Evolutionary conservation across 2,113 vertebrate species (phyloP).

Genomic region (Ceyx cyanopectus): DNA sequence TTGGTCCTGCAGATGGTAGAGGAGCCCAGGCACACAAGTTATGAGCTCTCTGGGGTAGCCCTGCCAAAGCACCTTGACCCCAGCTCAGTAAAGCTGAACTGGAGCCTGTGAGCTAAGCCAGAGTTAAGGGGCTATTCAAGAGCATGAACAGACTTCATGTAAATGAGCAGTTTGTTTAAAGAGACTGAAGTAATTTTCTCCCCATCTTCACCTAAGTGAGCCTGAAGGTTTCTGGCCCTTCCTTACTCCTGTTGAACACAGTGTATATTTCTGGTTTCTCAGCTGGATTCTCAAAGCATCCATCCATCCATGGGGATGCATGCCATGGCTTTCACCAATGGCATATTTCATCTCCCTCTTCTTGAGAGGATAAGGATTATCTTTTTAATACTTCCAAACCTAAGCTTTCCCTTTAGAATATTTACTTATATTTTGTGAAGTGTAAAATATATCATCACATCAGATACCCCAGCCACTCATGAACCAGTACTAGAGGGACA

Average conservation of each 20-base stretch:
- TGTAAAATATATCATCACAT: neutral
- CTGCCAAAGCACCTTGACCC: accelerated
- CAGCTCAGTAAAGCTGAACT: neutral
- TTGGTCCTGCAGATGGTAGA: neutral
- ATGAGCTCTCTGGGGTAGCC: neutral
- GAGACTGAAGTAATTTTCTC: neutral
- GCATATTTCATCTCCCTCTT: neutral
- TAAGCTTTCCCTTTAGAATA: neutral
- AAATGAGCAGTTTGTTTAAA: neutral
- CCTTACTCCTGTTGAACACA: neutral
- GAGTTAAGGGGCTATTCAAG: neutral
- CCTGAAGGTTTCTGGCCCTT: neutral
- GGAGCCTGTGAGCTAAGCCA: neutral
- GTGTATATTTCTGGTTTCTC: neutral
- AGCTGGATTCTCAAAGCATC: neutral
- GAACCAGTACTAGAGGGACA: neutral
- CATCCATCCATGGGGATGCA: neutral
- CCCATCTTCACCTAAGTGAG: neutral
- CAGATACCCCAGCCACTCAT: neutral
- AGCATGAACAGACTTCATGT: accelerated
- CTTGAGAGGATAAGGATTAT: neutral
- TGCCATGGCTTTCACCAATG: neutral
- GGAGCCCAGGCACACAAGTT: neutral
- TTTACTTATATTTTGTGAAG: neutral
- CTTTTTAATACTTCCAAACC: neutral